Evolutionary conservation across 35 echinoderm and acorn worm species (phyloP), one percentile per base, ranked within the genome.

Genomic region (Eucidaris tribuloides): DNA sequence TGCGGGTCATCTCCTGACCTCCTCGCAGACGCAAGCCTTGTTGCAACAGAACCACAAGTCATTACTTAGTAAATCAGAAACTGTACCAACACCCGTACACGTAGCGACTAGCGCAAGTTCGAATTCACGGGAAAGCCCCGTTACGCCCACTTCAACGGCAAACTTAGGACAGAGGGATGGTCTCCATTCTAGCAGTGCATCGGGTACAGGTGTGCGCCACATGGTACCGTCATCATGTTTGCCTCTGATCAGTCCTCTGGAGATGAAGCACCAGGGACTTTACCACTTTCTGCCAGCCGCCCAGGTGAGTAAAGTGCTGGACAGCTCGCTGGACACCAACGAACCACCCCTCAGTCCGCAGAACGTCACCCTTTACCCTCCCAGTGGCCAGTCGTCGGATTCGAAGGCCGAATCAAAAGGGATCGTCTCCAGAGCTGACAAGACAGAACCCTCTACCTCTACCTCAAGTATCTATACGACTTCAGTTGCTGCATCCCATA

Each of bases 351-450:
- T 83, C 2, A 94, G 92, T 59, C 92, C 92, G 42, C 82, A 86
- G 54, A 89, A 94, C 66, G 92, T 94, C 23, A 94, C 92, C 2
- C 39, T 94, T 20, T 94, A 94, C 29, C 91, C 91, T 0, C 61
- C 76, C 48, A 33, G 72, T 23, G 45, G 33, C 45, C 43, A 79
- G 20, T 34, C 79, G 20, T 62, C 41, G 46, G 68, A 83, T 31
- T 7, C 60, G 22, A 83, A 36, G 23, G 61, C 42, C 2, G 65
- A 42, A 20, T 41, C 56, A 1, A 28, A 17, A 0, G 54, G 54
- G 55, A 88, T 57, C 58, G 72, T 61, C 65, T 19, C 42, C 39
- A 42, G 28, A 11, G 11, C 72, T 46, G 44, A 34, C 42, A 63
- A 62, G 33, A 37, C 32, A 3, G 49, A 60, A 23, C 14, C 22